Evolutionary conservation across 2,797 vertebrate species (phyloP), one percentile per base, ranked within the genome.

Genomic region (Sorex maritimensis): DNA sequence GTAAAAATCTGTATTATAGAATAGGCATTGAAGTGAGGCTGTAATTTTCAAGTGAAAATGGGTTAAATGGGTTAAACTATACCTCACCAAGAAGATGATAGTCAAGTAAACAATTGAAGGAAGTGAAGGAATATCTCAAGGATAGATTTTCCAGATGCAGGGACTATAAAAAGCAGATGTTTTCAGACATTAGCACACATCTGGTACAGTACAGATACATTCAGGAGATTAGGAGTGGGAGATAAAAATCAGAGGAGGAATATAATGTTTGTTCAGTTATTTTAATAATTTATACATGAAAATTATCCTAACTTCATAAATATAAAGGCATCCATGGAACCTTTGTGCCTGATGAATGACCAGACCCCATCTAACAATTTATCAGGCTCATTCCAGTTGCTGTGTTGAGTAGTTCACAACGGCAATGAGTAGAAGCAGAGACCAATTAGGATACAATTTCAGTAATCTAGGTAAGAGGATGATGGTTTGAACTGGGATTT

Each of bases 241-340:
- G 67, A 21, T 61, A 90, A 78, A 78, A 38, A 19, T 10, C 30
- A 63, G 80, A 91, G 15, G 49, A 69, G 13, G 82, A 77, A 83
- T 17, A 17, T 13, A 23, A 61, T 61, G 58, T 6, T 61, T 61
- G 17, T 7, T 61, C 19, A 61, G 21, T 61, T 1, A 21, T 61
- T 61, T 61, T 21, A 61, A 23, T 61, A 21, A 23, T 19, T 61
- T 61, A 5, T 61, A 21, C 21, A 21, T 61, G 58, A 15, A 61
- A 61, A 61, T 15, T 21, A 61, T 61, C 58, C 21, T 61, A 61
- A 61, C 58, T 61, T 61, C 15, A 61, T 61, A 61, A 61, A 61
- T 6, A 61, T 23, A 61, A 61, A 61, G 58, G 21, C 17, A 61
- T 61, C 15, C 58, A 61, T 61, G 21, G 15, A 21, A 61, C 6